These are phyloP conservation scores for Pangasius krempfi DNA, from an alignment of 2,797 vertebrate genomes.

Conservation along the genomic window DNA sequence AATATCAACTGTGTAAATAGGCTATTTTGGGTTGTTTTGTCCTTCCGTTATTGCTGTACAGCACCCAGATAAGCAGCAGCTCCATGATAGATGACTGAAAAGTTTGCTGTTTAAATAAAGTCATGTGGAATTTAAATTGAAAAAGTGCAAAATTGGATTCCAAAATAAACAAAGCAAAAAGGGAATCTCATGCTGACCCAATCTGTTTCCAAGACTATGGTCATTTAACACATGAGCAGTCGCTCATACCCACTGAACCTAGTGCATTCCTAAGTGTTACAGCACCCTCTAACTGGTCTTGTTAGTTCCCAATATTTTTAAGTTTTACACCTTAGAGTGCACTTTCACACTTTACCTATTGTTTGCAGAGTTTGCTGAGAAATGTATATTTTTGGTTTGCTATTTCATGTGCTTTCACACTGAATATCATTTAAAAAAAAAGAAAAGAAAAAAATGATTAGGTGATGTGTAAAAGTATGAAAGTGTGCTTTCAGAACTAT, in stretches of 20 bases:
- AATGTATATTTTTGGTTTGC: background rate
- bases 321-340: background rate
- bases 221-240: background rate
- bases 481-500: background rate
- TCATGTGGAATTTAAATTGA: background rate
- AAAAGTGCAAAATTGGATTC: background rate
- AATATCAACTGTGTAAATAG: background rate
- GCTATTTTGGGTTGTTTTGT: background rate
- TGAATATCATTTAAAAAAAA: background rate
- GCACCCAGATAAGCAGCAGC: background rate
- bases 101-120: background rate
- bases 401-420: background rate
- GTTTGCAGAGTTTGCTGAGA: background rate
- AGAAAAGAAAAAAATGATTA: background rate
- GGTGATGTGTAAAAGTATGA: background rate
- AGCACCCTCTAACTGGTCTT: background rate
- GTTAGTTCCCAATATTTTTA: background rate
- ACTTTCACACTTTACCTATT: background rate
- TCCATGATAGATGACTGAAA: background rate
- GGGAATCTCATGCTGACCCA: background rate
- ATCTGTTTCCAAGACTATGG: background rate
- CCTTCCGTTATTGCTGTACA: background rate
- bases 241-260: background rate
- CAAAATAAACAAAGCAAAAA: background rate
- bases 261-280: background rate